These are phyloP conservation scores for Zaprionus lineosus DNA, from an alignment of 2,888 invertebrate genomes.

Conservation along the genomic window DNA sequence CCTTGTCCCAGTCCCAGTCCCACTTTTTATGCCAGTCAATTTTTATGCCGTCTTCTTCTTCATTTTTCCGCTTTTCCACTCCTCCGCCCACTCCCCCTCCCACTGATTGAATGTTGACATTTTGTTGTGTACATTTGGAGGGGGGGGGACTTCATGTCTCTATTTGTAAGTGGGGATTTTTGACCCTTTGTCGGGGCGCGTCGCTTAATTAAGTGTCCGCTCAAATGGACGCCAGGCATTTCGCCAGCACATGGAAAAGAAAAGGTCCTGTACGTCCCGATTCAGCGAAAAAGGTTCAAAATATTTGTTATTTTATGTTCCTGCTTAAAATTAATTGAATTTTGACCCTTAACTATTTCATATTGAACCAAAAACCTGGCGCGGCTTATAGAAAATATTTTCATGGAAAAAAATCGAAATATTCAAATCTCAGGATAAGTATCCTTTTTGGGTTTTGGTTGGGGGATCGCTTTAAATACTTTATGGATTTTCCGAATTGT, in stretches of 20 bases:
- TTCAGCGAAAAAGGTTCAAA: too few relatives aligned
- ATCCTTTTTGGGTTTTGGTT: too few relatives aligned
- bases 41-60: constrained; percentile 30
- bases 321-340: too few relatives aligned
- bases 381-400: too few relatives aligned
- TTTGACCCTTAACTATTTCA: too few relatives aligned
- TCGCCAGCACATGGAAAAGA: constrained; percentile 6
- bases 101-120: constrained; percentile 63
- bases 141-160: constrained; percentile 16
- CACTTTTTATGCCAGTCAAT: constrained; percentile 15
- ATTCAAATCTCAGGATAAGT: too few relatives aligned
- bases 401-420: too few relatives aligned
- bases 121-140: constrained; percentile 31
- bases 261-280: too few relatives aligned
- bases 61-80: too few relatives aligned
- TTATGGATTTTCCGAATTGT: constrained; percentile 23
- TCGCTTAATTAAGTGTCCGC: constrained; percentile 62
- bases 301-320: too few relatives aligned
- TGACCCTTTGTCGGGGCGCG: constrained; percentile 23
- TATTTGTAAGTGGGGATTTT: constrained; percentile 8
- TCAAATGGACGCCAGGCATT: constrained; percentile 20
- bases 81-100: too few relatives aligned
- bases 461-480: constrained; percentile 6
- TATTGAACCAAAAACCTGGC: too few relatives aligned
- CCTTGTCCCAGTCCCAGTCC: constrained; percentile 37